Conservation (phyloP, 2,797 vertebrate species). For the Cossypha heuglini region DNA sequence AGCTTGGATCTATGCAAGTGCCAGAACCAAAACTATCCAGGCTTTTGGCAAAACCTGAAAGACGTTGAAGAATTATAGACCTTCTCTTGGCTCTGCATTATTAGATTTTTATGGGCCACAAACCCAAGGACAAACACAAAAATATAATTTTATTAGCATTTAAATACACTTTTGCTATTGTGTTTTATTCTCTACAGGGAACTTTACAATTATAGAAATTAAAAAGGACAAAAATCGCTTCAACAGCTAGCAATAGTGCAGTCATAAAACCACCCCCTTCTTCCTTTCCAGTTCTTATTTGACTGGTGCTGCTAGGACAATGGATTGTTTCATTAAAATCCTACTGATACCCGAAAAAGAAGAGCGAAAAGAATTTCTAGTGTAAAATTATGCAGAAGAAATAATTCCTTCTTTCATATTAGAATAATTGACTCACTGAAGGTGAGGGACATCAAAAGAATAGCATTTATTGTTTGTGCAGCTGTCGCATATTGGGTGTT, state of each 20-base stretch:
- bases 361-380: neutral
- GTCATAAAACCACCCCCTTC: neutral
- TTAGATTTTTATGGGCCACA: neutral
- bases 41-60: neutral
- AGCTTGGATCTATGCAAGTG: neutral
- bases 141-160: neutral
- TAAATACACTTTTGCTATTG: neutral
- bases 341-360: neutral
- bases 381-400: neutral
- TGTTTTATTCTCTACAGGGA: neutral
- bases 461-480: neutral
- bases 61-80: neutral
- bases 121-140: neutral
- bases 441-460: neutral
- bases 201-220: neutral
- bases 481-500: rapidly evolving
- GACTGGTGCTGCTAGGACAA: neutral
- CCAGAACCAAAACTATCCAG: neutral
- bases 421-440: neutral
- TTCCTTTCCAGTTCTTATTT: neutral
- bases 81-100: neutral
- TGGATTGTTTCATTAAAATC: neutral
- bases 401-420: neutral
- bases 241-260: neutral
- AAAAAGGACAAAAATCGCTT: neutral